Evolutionary conservation across 1,140 invertebrate species (phyloP), one percentile per base, ranked within the genome.

Genomic region (Tribolium madens): DNA sequence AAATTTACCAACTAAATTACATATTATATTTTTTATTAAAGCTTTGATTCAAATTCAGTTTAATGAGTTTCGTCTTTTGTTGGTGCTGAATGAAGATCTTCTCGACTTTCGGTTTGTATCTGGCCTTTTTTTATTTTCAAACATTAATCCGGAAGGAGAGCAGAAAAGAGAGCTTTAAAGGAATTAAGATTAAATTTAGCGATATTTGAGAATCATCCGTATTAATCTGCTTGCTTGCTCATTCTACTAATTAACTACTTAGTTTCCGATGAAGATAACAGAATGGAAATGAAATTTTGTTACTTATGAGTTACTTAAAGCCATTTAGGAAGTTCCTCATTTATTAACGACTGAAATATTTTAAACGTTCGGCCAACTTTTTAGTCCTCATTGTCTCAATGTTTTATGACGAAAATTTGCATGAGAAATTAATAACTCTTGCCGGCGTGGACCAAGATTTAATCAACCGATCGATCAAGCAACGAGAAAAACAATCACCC

Each of bases 211-310:
- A 64, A 18, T 57, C 57, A 26, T 64, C 57, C 57, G 57, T 64
- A 64, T 64, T 64, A 64, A 64, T 64, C 57, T 64, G 57, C 21
- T 47, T 72, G 46, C 71, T 77, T 52, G 47, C 76, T 64, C 71
- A 47, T 77, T 52, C 76, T 68, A 47, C 76, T 77, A 77, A 77
- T 77, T 77, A 77, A 77, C 76, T 77, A 77, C 76, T 74, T 70
- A 73, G 76, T 74, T 74, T 73, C 76, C 71, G 64, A 73, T 76
- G 26, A 42, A 73, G 76, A 77, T 77, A 77, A 77, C 53, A 77
- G 70, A 77, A 77, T 77, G 70, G 76, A 77, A 77, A 77, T 77
- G 76, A 52, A 77, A 77, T 77, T 77, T 69, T 74, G 71, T 77
- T 74, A 73, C 76, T 77, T 69, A 77, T 69, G 71, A 73, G 70